Evolutionary conservation across 2,797 vertebrate species (phyloP).

Genomic region (Ptychobarbus kaznakovi): DNA sequence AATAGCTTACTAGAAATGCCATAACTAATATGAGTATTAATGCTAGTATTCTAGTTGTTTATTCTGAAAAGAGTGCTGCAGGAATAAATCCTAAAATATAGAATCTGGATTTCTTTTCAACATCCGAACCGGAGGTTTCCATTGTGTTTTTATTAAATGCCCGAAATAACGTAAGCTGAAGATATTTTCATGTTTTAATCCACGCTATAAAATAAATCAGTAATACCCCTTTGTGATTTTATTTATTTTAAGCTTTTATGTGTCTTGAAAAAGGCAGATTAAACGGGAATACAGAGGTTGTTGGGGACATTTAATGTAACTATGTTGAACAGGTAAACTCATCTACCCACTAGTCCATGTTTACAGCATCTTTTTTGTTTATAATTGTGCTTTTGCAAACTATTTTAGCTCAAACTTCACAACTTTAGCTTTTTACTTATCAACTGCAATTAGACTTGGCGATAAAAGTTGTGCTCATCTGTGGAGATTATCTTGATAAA

Average conservation of each 20-base stretch:
- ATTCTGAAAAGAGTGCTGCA: not conserved
- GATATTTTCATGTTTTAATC: not conserved
- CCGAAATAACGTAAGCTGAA: not conserved
- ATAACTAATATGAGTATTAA: not conserved
- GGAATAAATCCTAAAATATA: not conserved
- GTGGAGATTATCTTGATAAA: not conserved
- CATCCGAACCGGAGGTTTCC: not conserved
- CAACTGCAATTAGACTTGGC: not conserved
- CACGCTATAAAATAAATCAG: not conserved
- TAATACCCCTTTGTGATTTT: not conserved
- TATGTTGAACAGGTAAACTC: not conserved
- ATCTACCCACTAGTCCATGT: not conserved
- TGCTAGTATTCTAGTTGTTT: not conserved
- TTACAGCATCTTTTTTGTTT: not conserved
- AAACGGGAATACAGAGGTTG: not conserved
- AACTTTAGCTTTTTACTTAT: not conserved
- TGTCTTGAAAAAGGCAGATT: not conserved
- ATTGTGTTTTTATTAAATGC: not conserved
- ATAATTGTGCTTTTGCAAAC: not conserved
- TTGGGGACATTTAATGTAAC: not conserved
- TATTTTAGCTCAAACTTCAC: not conserved
- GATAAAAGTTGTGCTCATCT: not conserved
- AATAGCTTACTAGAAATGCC: not conserved
- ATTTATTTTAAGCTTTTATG: not conserved
- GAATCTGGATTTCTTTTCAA: not conserved